Evolutionary conservation across 2,888 invertebrate species (phyloP).

Genomic region (Acleris holmiana): DNA sequence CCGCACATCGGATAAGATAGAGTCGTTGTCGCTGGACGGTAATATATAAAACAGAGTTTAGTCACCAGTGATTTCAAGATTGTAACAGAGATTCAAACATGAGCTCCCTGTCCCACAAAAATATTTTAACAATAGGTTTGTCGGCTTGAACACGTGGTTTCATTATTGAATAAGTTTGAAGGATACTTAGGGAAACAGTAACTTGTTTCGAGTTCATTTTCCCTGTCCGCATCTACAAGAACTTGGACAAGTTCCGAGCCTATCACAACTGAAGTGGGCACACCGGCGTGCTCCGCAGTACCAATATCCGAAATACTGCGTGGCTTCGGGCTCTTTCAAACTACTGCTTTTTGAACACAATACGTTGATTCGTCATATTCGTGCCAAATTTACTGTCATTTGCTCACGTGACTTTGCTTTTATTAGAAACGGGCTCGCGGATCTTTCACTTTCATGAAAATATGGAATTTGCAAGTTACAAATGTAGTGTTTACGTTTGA

Average conservation of each 20-base stretch:
- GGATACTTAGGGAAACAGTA: slow-evolving; percentile 26
- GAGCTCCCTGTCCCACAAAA: too few species aligned
- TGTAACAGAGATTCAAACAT: too few species aligned
- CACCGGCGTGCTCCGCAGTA: slow-evolving; percentile 20
- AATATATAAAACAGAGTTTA: too few species aligned
- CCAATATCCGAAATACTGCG: slow-evolving; percentile 22
- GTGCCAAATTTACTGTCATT: too few species aligned
- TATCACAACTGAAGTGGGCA: slow-evolving; percentile 29
- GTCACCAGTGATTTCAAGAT: too few species aligned
- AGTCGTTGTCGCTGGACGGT: too few species aligned
- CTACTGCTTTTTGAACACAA: slow-evolving; percentile 7
- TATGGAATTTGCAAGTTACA: too few species aligned
- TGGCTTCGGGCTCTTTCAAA: slow-evolving; percentile 4
- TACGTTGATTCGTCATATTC: slow-evolving; percentile 9
- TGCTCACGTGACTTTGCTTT: too few species aligned
- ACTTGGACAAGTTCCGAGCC: slow-evolving; percentile 35
- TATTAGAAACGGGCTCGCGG: too few species aligned
- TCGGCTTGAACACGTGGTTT: slow-evolving; percentile 23
- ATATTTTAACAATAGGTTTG: background rate
- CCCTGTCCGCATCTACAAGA: slow-evolving; percentile 32
- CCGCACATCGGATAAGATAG: too few species aligned
- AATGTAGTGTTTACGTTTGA: too few species aligned
- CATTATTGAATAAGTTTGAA: slow-evolving; percentile 33
- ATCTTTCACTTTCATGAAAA: too few species aligned
- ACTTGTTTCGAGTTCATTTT: slow-evolving; percentile 35